A percentile compares a stretch with the other conserved stretches of the same genome.
Conservation (phyloP, 2,113 vertebrate genomes). For the human (Homo sapiens) region DNA sequence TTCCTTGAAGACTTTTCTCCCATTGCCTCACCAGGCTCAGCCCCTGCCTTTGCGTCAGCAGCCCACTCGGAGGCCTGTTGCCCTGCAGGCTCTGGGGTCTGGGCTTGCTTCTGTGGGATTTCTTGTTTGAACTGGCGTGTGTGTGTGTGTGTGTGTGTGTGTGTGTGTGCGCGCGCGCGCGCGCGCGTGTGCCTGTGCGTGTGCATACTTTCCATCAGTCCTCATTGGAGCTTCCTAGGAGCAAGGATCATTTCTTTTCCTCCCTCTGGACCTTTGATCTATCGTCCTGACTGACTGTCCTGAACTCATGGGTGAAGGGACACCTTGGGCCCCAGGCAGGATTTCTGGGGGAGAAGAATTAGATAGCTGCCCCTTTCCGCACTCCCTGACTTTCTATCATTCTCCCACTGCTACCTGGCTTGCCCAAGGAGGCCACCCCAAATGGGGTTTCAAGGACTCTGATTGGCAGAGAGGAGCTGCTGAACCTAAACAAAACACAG, state of each 20-base stretch:
- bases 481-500: not conserved
- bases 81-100: not conserved
- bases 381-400: not conserved
- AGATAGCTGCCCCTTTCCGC: not conserved
- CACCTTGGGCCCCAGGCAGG: not conserved
- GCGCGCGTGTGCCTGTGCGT: not conserved
- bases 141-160: too few species aligned
- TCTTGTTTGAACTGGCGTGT: too few species aligned
- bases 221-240: not conserved
- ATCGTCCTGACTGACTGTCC: not conserved
- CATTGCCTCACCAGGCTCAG: rapidly evolving
- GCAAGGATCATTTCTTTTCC: not conserved
- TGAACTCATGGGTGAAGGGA: not conserved
- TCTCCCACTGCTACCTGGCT: not conserved
- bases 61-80: rapidly evolving
- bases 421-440: not conserved
- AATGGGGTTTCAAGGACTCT: not conserved
- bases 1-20: not conserved
- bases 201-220: not conserved
- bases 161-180: too few species aligned
- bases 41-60: not conserved
- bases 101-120: not conserved
- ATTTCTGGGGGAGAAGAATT: not conserved
- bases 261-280: not conserved
- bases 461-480: not conserved